phyloP scores from a whole-genome alignment of 2,113 vertebrate genomes.

The Marcusenius ussheri region DNA sequence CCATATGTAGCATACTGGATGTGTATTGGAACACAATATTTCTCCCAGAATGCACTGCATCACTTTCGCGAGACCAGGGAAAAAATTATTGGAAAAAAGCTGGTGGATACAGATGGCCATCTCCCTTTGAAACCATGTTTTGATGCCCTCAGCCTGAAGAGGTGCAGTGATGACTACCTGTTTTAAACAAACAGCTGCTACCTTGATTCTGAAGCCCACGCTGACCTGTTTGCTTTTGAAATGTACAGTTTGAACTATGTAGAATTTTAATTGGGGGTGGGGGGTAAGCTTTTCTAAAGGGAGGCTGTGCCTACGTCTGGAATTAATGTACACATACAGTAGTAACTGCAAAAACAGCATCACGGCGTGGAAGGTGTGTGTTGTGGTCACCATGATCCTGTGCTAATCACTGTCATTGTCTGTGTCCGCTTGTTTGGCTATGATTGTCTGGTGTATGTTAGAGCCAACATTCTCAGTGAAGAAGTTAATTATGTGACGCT shows the following conservation, averaged over 20 bases:
- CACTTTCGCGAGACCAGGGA: background rate
- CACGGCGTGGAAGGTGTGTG: too few relatives aligned
- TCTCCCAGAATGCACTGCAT: background rate
- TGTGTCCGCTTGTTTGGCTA: background rate
- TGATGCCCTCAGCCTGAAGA: background rate
- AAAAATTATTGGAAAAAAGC: background rate
- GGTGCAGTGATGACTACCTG: slow-evolving; percentile 5
- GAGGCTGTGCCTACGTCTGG: background rate
- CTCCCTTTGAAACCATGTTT: background rate
- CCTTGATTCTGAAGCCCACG: background rate
- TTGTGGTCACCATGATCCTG: background rate
- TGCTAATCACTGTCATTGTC: background rate
- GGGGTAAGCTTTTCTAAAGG: background rate
- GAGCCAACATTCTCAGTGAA: background rate
- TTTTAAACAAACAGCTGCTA: background rate
- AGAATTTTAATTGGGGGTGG: background rate
- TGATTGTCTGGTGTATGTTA: background rate
- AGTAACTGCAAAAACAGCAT: background rate
- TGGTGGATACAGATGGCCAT: background rate
- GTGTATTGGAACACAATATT: background rate
- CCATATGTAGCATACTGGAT: background rate
- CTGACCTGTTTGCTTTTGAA: background rate
- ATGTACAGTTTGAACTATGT: background rate
- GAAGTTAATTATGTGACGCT: background rate
- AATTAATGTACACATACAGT: background rate